A percentile compares a stretch with the other conserved stretches of the same genome.
phyloP scores from a whole-genome alignment of 2,797 vertebrate genomes.

The Xenopus petersii region DNA sequence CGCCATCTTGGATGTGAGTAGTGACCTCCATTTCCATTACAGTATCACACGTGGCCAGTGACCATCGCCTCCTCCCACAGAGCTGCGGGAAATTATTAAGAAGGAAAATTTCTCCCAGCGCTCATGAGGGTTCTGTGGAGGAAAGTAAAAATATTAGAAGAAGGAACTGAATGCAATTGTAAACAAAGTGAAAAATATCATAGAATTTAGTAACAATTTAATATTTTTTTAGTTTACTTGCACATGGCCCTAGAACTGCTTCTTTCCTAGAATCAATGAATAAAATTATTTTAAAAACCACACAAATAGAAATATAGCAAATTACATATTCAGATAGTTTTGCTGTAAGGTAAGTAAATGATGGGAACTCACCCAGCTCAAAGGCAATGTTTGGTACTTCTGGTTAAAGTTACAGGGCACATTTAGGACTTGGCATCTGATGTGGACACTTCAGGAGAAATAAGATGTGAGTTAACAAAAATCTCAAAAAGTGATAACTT shows the following conservation, averaged over 20 bases:
- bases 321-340: too few relatives aligned
- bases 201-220: neutral
- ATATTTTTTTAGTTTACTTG: too few relatives aligned
- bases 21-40: too few relatives aligned
- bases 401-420: slow-evolving; percentile 83
- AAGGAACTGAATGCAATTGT: neutral
- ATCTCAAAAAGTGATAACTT: neutral
- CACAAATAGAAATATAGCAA: too few relatives aligned
- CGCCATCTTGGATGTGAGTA: too few relatives aligned
- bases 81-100: slow-evolving; percentile 69
- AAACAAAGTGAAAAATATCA: neutral
- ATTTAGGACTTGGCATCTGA: slow-evolving; percentile 74
- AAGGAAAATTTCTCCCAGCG: slow-evolving; percentile 78
- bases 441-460: slow-evolving; percentile 74
- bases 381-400: slow-evolving; percentile 69
- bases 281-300: too few relatives aligned
- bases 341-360: too few relatives aligned
- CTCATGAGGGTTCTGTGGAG: slow-evolving; percentile 59
- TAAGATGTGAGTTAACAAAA: neutral
- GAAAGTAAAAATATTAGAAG: neutral
- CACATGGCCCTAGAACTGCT: too few relatives aligned
- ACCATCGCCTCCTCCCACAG: slow-evolving; percentile 13
- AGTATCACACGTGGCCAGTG: slow-evolving; percentile 75
- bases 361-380: slow-evolving; percentile 66
- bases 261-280: too few relatives aligned